Evolutionary conservation across 2,888 invertebrate species (phyloP), one percentile per base, ranked within the genome.

Genomic region (Zygaena filipendulae): DNA sequence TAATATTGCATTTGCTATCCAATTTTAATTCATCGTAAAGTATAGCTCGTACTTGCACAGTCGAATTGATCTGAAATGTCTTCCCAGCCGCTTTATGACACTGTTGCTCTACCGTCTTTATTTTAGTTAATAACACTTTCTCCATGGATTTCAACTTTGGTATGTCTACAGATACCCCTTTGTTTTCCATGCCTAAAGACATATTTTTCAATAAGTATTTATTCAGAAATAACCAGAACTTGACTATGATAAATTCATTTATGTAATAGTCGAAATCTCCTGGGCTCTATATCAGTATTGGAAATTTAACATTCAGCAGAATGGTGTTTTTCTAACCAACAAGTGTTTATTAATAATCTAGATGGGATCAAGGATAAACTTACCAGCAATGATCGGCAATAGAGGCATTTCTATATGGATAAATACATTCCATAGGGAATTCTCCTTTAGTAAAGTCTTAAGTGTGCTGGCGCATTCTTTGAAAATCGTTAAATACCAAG

Each of bases 151-250:
- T 59, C 3, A 82, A 40, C 35, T 57, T 56, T 2, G 47, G 44
- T 7, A 52, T 20, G 33, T 80, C 66, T 3, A 80, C 57, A 8
- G 40, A 39, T 5, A 81, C 55, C 2, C 79, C 77, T 3, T 42
- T 52, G 6, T 43, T 39, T 38, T 81, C 80, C 81, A 81, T 80
- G n/a, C n/a, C n/a, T n/a, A n/a, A n/a, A n/a, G n/a, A n/a, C n/a
- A n/a, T n/a, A n/a, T n/a, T n/a, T n/a, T n/a, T n/a, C n/a, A n/a
- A n/a, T n/a, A n/a, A n/a, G n/a, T n/a, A n/a, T n/a, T n/a, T n/a
- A n/a, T n/a, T n/a, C n/a, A n/a, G n/a, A n/a, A n/a, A n/a, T n/a
- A n/a, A n/a, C n/a, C n/a, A n/a, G n/a, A n/a, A n/a, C n/a, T n/a
- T n/a, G n/a, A n/a, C n/a, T n/a, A n/a, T n/a, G n/a, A n/a, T n/a